Evolutionary conservation across 2,113 vertebrate genomes (phyloP).

Genomic region (Gallinago media): DNA sequence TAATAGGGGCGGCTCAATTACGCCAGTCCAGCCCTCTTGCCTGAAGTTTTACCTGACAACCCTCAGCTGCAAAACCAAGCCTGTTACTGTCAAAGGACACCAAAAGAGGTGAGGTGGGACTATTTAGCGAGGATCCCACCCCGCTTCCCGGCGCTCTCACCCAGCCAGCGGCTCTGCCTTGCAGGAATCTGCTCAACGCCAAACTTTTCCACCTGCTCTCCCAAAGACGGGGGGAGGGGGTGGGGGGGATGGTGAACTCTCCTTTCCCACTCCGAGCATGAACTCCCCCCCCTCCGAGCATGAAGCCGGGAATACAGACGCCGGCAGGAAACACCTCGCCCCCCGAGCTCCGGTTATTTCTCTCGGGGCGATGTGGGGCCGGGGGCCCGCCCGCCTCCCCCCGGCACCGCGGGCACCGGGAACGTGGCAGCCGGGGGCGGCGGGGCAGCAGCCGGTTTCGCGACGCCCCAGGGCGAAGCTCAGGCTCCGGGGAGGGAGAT

Average conservation of each 20-base stretch:
- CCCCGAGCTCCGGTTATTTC: accelerated
- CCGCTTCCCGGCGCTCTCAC: background rate
- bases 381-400: background rate
- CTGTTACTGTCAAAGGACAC: accelerated
- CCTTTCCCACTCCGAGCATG: accelerated
- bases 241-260: background rate
- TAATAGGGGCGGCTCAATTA: background rate
- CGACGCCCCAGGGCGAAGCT: background rate
- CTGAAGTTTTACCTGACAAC: background rate
- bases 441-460: background rate
- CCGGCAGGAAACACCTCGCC: background rate
- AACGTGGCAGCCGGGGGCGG: background rate
- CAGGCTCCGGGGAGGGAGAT: background rate
- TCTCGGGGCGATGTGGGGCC: background rate
- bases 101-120: accelerated
- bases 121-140: accelerated
- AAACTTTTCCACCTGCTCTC: constrained; percentile 1
- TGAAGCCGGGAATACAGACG: accelerated
- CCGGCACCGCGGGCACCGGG: background rate
- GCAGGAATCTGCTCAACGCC: no score
- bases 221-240: accelerated
- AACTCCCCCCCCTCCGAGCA: accelerated
- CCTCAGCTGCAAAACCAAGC: background rate
- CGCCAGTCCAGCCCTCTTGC: background rate
- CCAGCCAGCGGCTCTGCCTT: accelerated